phyloP scores from a whole-genome alignment of 1,140 invertebrate species.

The Adelges cooleyi region DNA sequence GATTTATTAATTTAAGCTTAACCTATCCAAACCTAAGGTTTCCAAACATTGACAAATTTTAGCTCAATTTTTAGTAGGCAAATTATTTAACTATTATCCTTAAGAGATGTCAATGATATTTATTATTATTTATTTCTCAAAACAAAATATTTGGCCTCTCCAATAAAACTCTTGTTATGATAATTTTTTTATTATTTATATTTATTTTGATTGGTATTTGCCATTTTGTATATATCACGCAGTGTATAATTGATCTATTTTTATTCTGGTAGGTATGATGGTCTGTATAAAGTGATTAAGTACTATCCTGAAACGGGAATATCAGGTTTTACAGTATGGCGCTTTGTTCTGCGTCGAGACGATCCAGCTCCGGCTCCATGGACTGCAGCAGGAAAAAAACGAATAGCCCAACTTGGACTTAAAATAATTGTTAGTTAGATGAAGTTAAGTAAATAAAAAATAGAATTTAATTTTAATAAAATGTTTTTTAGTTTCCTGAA shows the following conservation, averaged over 20 bases:
- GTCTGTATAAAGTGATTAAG: conserved; percentile 70
- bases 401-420: conserved; percentile 38
- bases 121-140: too few relatives aligned
- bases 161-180: neutral
- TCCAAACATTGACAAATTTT: neutral
- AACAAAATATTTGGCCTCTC: too few relatives aligned
- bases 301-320: conserved; percentile 71
- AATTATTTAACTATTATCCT: too few relatives aligned
- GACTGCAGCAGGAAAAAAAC: conserved; percentile 58
- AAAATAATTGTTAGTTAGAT: conserved; percentile 37
- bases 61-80: too few relatives aligned
- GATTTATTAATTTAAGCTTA: neutral
- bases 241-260: too few relatives aligned
- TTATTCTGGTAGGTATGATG: conserved; percentile 60
- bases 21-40: neutral
- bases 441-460: neutral
- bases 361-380: conserved; percentile 70
- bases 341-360: conserved; percentile 64
- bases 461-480: too few relatives aligned
- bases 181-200: neutral
- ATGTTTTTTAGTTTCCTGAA: conserved; percentile 49
- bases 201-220: too few relatives aligned
- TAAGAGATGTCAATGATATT: too few relatives aligned
- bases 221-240: too few relatives aligned
- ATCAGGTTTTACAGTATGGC: conserved; percentile 71